Evolutionary conservation across 2,113 vertebrate species (phyloP).

Genomic region (Benitochromis conjunctus): DNA sequence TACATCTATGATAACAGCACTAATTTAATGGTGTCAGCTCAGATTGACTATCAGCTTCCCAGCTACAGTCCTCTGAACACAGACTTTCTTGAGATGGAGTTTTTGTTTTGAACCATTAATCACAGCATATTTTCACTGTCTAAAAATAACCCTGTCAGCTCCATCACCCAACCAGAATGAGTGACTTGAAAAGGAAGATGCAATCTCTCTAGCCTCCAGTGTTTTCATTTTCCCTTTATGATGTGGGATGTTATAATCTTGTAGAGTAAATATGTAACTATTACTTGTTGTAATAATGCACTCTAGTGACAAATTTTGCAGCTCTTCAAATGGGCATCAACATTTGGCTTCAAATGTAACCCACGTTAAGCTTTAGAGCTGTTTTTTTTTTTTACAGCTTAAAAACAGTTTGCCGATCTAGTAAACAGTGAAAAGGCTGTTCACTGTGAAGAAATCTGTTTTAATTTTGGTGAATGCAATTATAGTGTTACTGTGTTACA

Average conservation of each 20-base stretch:
- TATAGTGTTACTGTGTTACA: background rate
- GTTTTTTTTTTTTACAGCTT: background rate
- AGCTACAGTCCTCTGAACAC: constrained; percentile 9
- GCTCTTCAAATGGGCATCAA: background rate
- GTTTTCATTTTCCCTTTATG: background rate
- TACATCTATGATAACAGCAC: constrained; percentile 56
- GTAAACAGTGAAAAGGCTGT: background rate
- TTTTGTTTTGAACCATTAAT: constrained; percentile 60
- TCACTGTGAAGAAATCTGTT: background rate
- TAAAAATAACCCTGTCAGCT: constrained; percentile 58
- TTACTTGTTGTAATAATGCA: background rate
- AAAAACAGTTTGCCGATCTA: background rate
- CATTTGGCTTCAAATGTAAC: background rate
- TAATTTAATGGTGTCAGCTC: constrained; percentile 56
- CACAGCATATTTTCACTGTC: constrained; percentile 47
- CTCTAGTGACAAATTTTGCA: background rate
- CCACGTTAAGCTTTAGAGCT: background rate
- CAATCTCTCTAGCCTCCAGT: constrained; percentile 9
- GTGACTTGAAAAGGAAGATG: constrained; percentile 24
- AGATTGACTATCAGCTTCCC: constrained; percentile 32
- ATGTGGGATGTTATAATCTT: background rate
- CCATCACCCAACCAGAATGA: constrained; percentile 24
- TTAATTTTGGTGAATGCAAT: background rate
- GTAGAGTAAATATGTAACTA: background rate
- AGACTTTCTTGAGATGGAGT: background rate